Evolutionary conservation across 2,113 vertebrate genomes (phyloP), one percentile per base, ranked within the genome.

Genomic region (Paracanthobrama guichenoti): DNA sequence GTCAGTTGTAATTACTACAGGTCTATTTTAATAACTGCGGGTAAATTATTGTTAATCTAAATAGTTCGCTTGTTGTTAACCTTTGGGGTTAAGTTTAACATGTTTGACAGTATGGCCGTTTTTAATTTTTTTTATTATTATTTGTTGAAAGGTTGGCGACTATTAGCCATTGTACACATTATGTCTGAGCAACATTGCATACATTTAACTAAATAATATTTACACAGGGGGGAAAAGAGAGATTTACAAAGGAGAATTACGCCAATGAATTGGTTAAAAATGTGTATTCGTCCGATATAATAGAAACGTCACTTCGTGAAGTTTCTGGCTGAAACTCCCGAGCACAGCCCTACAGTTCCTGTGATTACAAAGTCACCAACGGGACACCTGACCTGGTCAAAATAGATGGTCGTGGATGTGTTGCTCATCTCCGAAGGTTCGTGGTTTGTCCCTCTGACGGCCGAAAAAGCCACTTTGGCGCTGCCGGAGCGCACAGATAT

Each of bases 391-490:
- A 99, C 98, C 97, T 99, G 98, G 94, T 99, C 98, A 92, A 99
- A 99, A 91, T 99, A 99, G 95, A 99, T 99, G 91, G 97, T 99
- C 97, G 97, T 99, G 89, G 98, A 98, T 87, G 97, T 97, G 94
- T 97, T 98, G 95, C 96, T 98, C 97, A 98, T 98, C 89, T 98
- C 97, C n/a, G 97, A 97, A 2, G 97, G 96, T 83, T 98, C 97
- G n/a, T 98, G 97, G 92, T 98, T 98, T 89, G 97, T 98, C 82
- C 96, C 97, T 87, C 98, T 95, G 31, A 97, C 97, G 84, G 97
- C 98, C 16, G 98, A 99, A 92, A 99, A 99, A 76, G 98, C 98
- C 90, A 98, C 96, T 89, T 98, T 99, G 90, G 98, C 97, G 90
- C 96, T 98, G 77, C 97, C 98, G 1, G 97, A 97, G 86, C 98